These are phyloP conservation scores for Nemurella pictetii DNA, from an alignment of 2,888 invertebrate species.

Conservation along the genomic window DNA sequence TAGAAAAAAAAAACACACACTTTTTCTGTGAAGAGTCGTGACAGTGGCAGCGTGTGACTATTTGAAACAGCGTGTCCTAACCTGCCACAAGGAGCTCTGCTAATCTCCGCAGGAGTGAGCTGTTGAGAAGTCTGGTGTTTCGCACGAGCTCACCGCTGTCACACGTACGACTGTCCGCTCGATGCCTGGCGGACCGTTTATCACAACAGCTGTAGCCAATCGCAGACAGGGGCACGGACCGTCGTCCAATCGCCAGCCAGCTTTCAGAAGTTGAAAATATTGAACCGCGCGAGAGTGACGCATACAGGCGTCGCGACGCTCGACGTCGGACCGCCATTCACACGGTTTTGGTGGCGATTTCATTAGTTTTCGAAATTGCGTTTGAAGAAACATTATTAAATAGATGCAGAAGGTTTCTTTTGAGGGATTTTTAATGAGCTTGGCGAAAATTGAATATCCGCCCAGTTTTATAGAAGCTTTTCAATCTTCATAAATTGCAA, in stretches of 20 bases:
- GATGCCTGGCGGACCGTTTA: background rate
- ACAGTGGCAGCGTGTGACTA: background rate
- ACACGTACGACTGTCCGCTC: slow-evolving; percentile 12
- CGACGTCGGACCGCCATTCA: background rate
- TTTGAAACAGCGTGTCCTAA: background rate
- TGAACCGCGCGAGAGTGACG: slow-evolving; percentile 14
- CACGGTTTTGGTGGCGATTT: background rate
- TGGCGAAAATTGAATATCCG: background rate
- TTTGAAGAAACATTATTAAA: background rate
- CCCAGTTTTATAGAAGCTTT: background rate
- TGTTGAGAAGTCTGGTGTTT: background rate
- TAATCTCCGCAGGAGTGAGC: background rate
- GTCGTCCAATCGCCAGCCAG: background rate
- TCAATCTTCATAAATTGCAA: background rate
- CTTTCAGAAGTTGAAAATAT: slow-evolving; percentile 6
- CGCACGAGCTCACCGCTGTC: background rate
- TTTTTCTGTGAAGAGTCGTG: background rate
- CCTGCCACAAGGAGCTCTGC: background rate
- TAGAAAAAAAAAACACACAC: background rate
- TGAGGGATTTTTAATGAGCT: background rate
- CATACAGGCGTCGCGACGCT: background rate
- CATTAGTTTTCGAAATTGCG: background rate
- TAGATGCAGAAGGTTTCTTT: background rate
- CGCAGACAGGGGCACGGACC: background rate
- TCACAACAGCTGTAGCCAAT: slow-evolving; percentile 30